phyloP scores from a whole-genome alignment of 2,888 invertebrate species.

The Ennomos quercinarius region DNA sequence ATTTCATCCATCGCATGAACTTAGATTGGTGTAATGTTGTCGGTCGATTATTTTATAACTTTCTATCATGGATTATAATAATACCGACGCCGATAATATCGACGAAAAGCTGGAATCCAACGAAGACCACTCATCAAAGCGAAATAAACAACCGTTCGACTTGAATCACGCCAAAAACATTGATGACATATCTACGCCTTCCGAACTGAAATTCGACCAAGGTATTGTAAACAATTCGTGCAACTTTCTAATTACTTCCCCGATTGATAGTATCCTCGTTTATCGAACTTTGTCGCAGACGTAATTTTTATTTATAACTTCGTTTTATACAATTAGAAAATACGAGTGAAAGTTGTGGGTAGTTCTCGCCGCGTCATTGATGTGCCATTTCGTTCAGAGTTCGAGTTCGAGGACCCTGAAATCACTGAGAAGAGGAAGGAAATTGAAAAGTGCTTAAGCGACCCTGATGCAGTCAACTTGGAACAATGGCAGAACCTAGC shows the following conservation, averaged over 20 bases:
- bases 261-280: conserved; percentile 32
- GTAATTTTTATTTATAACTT: conserved; percentile 15
- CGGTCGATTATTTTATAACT: conserved; percentile 62
- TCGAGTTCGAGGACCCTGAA: conserved; percentile 86
- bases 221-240: conserved; percentile 82
- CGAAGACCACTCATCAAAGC: conserved; percentile 66
- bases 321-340: conserved; percentile 20
- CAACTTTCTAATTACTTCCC: conserved; percentile 50
- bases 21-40: conserved; percentile 83
- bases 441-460: conserved; percentile 85
- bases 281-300: conserved; percentile 17
- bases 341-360: conserved; percentile 51
- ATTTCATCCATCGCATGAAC: too few species aligned
- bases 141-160: conserved; percentile 58
- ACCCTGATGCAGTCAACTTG: conserved; percentile 72
- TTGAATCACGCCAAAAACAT: conserved; percentile 77
- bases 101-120: conserved; percentile 67
- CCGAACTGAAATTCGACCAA: conserved; percentile 89
- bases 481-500: conserved; percentile 87
- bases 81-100: conserved; percentile 56
- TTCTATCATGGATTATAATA: conserved; percentile 73
- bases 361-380: conserved; percentile 34
- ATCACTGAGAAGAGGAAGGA: conserved; percentile 86
- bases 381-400: conserved; percentile 62
- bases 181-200: conserved; percentile 85